A percentile compares a stretch with the other conserved stretches of the same genome.
phyloP scores from a whole-genome alignment of 2,113 vertebrate species.

The Rhegmatorhina hoffmannsi region DNA sequence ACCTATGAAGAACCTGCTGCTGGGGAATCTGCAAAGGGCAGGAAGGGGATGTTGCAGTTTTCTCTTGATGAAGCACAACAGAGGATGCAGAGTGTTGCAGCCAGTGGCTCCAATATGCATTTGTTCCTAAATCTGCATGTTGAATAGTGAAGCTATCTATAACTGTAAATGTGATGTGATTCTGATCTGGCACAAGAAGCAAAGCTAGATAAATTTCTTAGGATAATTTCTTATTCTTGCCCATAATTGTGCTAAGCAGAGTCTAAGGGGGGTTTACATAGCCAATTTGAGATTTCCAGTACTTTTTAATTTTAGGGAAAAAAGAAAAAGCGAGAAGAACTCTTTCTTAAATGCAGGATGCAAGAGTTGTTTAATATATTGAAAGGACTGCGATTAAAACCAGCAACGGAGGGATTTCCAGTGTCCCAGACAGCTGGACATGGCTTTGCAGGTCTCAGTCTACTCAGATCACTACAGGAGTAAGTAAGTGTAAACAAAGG shows the following conservation, averaged over 20 bases:
- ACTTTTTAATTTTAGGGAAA: background rate
- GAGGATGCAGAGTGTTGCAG: background rate
- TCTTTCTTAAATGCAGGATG: background rate
- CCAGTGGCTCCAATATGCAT: background rate
- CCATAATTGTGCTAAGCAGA: background rate
- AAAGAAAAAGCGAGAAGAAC: background rate
- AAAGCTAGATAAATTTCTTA: background rate
- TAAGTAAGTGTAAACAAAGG: background rate
- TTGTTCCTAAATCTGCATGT: background rate
- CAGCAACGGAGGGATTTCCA: background rate
- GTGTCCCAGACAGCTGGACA: background rate
- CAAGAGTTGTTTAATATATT: background rate
- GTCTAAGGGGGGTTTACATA: background rate
- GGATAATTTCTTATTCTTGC: background rate
- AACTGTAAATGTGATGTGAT: background rate
- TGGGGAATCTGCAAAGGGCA: background rate
- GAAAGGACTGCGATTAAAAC: background rate
- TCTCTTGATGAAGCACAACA: background rate
- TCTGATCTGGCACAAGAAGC: background rate
- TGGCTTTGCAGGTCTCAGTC: background rate
- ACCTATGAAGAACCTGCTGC: background rate
- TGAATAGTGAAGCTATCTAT: background rate
- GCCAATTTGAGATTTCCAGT: background rate
- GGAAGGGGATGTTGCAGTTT: background rate
- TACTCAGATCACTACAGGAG: background rate